Percentiles rank a stretch among this genome's conserved stretches.
phyloP scores from a whole-genome alignment of 2,113 vertebrate species.

The Sitta europaea region DNA sequence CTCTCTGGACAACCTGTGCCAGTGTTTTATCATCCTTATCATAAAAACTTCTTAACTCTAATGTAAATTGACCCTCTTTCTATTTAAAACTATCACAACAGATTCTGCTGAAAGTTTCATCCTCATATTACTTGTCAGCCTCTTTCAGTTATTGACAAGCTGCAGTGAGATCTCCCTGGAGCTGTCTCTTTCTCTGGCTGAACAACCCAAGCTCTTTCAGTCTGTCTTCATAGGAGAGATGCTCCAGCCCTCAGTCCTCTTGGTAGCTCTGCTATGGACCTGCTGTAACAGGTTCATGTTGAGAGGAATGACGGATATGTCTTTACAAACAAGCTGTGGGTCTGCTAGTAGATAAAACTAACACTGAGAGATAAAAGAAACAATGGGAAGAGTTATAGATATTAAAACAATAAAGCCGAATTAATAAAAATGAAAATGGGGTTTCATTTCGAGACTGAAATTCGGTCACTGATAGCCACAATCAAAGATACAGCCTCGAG shows the following conservation, averaged over 20 bases:
- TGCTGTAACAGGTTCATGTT: neutral
- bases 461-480: too few relatives aligned
- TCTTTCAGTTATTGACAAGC: neutral
- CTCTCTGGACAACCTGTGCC: neutral
- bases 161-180: accelerated
- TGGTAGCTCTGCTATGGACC: neutral
- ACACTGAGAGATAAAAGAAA: too few relatives aligned
- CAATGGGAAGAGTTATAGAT: too few relatives aligned
- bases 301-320: too few relatives aligned
- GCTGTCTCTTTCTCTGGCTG: neutral
- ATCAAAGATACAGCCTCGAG: too few relatives aligned
- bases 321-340: too few relatives aligned
- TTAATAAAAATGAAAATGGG: too few relatives aligned
- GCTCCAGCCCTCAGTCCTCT: neutral
- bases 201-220: neutral
- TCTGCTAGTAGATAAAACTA: too few relatives aligned
- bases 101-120: neutral
- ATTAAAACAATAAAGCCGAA: too few relatives aligned
- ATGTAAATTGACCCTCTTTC: neutral
- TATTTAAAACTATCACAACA: neutral
- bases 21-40: neutral
- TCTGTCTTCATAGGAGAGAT: neutral
- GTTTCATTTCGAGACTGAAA: too few relatives aligned
- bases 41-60: neutral
- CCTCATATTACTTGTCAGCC: neutral